These are phyloP conservation scores for Apostichopus japonicus DNA, from an alignment of 35 echinoderm and acorn worm genomes.

Conservation along the genomic window DNA sequence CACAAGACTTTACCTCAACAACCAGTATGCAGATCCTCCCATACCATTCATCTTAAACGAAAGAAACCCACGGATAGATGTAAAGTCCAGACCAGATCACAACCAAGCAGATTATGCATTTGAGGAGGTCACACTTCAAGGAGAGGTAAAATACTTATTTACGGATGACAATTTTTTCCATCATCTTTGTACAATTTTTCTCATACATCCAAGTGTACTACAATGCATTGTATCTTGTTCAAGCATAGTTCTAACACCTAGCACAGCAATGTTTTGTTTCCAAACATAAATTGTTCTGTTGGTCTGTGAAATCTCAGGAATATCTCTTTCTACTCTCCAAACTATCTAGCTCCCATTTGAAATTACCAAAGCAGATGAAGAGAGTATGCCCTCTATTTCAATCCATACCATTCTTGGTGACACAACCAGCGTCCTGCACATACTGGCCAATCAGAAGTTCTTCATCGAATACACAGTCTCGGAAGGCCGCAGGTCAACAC, in stretches of 20 bases:
- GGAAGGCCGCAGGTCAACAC: constrained; percentile 61
- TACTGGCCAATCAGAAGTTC: constrained; percentile 79
- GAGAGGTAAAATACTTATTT: constrained; percentile 54
- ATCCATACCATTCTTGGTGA: constrained; percentile 76
- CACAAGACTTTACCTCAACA: constrained; percentile 82
- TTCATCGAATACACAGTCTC: constrained; percentile 80
- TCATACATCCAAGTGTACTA: no score
- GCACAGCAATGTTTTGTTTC: no score
- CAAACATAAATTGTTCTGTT: no score
- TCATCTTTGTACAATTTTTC: neutral
- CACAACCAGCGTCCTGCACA: constrained; percentile 62
- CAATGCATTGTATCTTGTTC: no score
- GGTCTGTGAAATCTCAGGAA: neutral
- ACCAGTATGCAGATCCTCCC: constrained; percentile 61
- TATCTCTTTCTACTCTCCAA: neutral
- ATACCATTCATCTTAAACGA: constrained; percentile 74
- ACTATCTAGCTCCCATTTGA: constrained; percentile 35
- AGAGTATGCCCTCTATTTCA: constrained; percentile 55
- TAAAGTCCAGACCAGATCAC: constrained; percentile 60
- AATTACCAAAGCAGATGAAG: constrained; percentile 28
- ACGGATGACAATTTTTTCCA: neutral
- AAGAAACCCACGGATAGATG: constrained; percentile 67
- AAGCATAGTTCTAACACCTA: no score
- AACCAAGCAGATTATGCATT: constrained; percentile 80
- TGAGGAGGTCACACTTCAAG: constrained; percentile 82